phyloP scores from a whole-genome alignment of 1,140 invertebrate genomes.

The Drosophila funebris region DNA sequence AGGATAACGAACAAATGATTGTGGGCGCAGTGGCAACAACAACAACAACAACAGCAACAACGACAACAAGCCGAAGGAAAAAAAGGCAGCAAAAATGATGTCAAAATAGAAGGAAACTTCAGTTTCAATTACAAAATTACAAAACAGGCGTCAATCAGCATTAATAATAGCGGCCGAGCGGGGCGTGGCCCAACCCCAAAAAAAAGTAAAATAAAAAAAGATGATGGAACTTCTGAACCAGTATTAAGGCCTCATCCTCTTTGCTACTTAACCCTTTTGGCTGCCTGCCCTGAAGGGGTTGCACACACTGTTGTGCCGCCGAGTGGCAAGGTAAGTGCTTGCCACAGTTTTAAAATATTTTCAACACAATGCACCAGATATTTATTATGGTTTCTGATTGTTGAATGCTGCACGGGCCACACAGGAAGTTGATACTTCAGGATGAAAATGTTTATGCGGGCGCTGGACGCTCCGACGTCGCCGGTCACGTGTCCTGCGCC shows the following conservation, averaged over 20 bases:
- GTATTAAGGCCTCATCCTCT: constrained; percentile 22
- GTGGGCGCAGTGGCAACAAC: constrained; percentile 43
- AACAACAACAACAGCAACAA: constrained; percentile 24
- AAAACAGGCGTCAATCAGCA: constrained; percentile 80
- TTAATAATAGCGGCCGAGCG: constrained; percentile 58
- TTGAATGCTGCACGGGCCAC: constrained; percentile 36
- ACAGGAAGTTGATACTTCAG: constrained; percentile 80
- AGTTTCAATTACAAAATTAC: constrained; percentile 82
- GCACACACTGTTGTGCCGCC: constrained; percentile 21
- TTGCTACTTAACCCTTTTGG: constrained; percentile 76
- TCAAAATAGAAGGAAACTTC: constrained; percentile 66
- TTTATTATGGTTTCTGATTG: constrained; percentile 56
- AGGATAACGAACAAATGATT: constrained; percentile 79
- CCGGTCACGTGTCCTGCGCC: constrained; percentile 61
- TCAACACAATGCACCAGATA: constrained; percentile 61
- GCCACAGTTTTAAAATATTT: constrained; percentile 68
- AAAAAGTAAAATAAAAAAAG: constrained; percentile 1
- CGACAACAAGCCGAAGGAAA: constrained; percentile 1
- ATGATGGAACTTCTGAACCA: background rate
- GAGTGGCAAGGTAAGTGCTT: constrained; percentile 55
- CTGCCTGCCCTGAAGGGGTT: constrained; percentile 40
- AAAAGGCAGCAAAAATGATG: constrained; percentile 57
- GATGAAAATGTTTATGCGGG: constrained; percentile 79
- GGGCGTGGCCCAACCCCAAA: constrained; percentile 67
- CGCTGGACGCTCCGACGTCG: constrained; percentile 56